Base-by-base conservation (phyloP, 2,113 vertebrate species). In the Equus przewalskii region DNA sequence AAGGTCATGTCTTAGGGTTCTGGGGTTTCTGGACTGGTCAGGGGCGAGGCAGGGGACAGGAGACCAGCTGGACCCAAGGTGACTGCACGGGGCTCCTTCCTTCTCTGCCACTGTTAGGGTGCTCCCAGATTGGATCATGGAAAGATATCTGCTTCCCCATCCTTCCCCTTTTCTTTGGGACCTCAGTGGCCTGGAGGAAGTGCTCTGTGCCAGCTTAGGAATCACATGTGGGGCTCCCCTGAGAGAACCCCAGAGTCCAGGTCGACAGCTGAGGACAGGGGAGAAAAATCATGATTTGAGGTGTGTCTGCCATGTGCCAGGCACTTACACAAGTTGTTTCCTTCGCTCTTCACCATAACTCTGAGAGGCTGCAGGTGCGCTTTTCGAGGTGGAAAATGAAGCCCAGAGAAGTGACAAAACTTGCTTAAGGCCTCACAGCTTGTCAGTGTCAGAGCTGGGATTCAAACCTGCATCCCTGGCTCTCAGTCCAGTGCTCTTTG, bases 1-100 rank as follows among this genome's bases (percentile, higher is more conserved):
- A 82, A 96, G 84, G 54, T 76, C 60, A 70, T 28, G 51, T 81
- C 41, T 51, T 90, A 69, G 56, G 51, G n/a, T 73, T 21, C 44
- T 94, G 33, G 22, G 64, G 33, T 41, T 64, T 79, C 11, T 73
- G 62, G 83, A 56, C 33, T 46, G 22, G 83, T 44, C 3, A 12
- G 41, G 41, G 51, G 13, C 1, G 13, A n/a, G 56, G 13, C 26
- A 72, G 73, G 24, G 44, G n/a, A 28, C 4, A 10, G 84, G 89
- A 60, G 65, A 26, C 70, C 46, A 85, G 46, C 7, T 84, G 58
- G 26, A 69, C 12, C 6, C 83, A 80, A 54, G 18, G 49, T 28
- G 7, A 36, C 22, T 18, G n/a, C n/a, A 58, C 21, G 7, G 69
- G 30, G 7, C 14, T 72, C 24, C 36, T 28, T 94, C 6, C 85